Evolutionary conservation across 2,113 vertebrate species (phyloP), one percentile per base, ranked within the genome.

Genomic region (Herpailurus yagouaroundi): DNA sequence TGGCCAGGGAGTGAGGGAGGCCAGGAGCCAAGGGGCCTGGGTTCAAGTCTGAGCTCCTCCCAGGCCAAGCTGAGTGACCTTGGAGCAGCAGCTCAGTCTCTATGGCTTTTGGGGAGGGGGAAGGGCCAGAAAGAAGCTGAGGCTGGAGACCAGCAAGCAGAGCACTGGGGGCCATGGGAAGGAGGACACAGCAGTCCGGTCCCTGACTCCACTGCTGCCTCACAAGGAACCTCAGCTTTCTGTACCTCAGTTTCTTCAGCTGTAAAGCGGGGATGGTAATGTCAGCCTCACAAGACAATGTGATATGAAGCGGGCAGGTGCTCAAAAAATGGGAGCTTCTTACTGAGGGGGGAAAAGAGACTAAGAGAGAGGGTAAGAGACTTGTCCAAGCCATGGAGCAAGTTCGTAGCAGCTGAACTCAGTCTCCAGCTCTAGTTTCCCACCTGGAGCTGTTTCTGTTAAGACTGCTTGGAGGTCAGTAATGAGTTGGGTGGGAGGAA

Each of bases 1-100:
- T 98, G 96, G 97, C 97, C 84, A 82, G 81, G 95, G 92, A 84
- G 41, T 5, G 81, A 96, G 87, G 84, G 52, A 95, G 95, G 97
- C 94, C 38, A 50, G 76, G 69, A 95, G 97, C 98, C 97, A 98
- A 95, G 92, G 79, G 97, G 97, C 97, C 96, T 5, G 95, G 97
- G 97, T 98, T 98, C 98, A 97, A 98, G 96, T 95, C 85, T 97
- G 89, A 66, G 38, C 97, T 96, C 94, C 95, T 97, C 96, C 95
- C 91, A 92, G 92, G 97, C 92, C 92, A 88, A 88, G 91, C 36
- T 48, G 92, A 77, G 76, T 91, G 97, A 97, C 97, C 96, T 94
- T 87, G 95, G 80, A 92, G 95, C 94, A 84, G 87, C 45, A 82
- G 87, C 74, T 79, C 36, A 25, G 79, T 52, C 82, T 95, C 88